Conservation (phyloP, 2,113 vertebrate genomes). For the Scomber scombrus region DNA sequence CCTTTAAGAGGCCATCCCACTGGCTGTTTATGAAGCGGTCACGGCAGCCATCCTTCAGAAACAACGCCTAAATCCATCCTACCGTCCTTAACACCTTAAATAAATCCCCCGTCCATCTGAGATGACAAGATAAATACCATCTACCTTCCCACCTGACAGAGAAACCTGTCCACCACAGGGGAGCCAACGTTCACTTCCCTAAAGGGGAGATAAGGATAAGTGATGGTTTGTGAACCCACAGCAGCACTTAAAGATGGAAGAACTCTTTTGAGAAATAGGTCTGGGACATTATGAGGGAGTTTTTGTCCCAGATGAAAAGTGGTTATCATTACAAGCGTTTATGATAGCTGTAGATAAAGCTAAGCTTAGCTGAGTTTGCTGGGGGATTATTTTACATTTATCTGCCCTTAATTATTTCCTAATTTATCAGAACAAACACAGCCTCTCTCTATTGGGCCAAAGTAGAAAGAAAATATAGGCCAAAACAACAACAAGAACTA, state of each 20-base stretch:
- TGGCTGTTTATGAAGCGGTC: constrained; percentile 43
- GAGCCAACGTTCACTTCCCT: constrained; percentile 37
- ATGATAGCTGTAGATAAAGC: constrained; percentile 53
- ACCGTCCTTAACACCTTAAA: constrained; percentile 62
- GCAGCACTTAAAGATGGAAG: constrained; percentile 40
- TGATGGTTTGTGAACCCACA: constrained; percentile 54
- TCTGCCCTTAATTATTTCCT: constrained; percentile 31
- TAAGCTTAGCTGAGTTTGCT: constrained; percentile 30
- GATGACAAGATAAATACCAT: constrained; percentile 73
- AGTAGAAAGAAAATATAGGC: background rate
- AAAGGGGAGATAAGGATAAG: constrained; percentile 61
- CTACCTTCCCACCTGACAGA: constrained; percentile 51
- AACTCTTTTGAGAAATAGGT: constrained; percentile 26
- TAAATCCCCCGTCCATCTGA: constrained; percentile 65
- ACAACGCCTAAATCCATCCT: constrained; percentile 27
- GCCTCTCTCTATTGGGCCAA: background rate
- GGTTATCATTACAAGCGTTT: constrained; percentile 31
- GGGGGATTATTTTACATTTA: constrained; percentile 47
- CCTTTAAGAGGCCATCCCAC: background rate
- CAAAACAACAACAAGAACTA: background rate
- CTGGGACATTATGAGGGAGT: background rate
- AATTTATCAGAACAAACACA: constrained; percentile 49
- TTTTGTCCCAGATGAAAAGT: constrained; percentile 28
- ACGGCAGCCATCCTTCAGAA: constrained; percentile 29
- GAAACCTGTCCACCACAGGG: constrained; percentile 56